Conservation (phyloP, 2,113 vertebrate genomes). For the Cochlearius cochlearius region DNA sequence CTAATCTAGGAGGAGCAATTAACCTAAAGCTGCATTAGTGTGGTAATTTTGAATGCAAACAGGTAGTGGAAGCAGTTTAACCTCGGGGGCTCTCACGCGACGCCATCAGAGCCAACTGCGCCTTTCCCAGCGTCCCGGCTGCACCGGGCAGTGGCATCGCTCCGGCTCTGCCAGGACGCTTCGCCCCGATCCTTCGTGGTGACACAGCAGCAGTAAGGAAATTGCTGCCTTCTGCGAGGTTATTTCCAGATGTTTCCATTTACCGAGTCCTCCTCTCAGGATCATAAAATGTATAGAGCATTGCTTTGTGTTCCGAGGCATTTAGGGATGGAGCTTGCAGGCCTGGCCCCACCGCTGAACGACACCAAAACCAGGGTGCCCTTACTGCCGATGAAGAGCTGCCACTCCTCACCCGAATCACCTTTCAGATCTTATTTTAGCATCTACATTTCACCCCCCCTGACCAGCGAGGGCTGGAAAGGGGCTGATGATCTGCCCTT, state of each 20-base stretch:
- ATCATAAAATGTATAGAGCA: background rate
- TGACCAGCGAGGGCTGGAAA: background rate
- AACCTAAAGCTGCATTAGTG: background rate
- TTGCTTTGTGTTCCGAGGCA: no score
- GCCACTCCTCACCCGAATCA: background rate
- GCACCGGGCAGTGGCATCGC: background rate
- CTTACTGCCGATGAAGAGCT: background rate
- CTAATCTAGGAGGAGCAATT: background rate
- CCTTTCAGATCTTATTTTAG: background rate
- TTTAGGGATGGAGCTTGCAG: background rate
- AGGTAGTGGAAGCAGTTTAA: background rate
- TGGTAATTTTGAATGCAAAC: background rate
- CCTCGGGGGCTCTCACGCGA: background rate
- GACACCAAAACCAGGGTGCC: fast-evolving
- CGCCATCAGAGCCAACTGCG: background rate
- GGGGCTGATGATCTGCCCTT: background rate
- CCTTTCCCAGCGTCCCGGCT: background rate
- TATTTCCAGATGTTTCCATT: background rate
- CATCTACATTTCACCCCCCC: background rate
- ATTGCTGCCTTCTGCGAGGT: fast-evolving
- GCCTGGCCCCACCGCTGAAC: background rate
- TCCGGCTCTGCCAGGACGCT: background rate
- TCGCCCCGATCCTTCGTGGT: no score
- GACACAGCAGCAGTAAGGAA: background rate
- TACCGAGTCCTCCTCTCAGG: background rate